Conservation (phyloP, 1,140 invertebrate species). For the Protaetia brevitarsis region DNA sequence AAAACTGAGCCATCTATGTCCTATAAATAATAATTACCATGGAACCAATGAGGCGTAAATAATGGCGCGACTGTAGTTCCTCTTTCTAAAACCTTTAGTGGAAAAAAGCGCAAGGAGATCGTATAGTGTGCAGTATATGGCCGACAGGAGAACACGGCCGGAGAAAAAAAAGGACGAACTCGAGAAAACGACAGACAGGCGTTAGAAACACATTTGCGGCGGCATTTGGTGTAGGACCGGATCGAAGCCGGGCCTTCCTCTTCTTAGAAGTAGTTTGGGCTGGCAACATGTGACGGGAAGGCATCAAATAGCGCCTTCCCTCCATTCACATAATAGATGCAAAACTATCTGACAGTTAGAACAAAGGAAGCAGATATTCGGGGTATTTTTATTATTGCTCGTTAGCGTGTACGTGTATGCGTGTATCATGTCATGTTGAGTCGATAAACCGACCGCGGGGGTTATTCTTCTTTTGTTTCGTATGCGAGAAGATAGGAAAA, state of each 20-base stretch:
- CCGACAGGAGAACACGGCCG: not conserved
- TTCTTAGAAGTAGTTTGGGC: conserved; percentile 20
- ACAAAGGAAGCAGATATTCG: conserved; percentile 19
- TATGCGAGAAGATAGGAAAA: not conserved
- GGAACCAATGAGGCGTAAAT: conserved; percentile 12
- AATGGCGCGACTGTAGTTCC: conserved; percentile 13
- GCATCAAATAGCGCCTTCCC: conserved; percentile 21
- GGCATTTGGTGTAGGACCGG: conserved; percentile 6
- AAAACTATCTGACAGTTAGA: conserved; percentile 21
- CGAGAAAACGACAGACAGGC: not conserved
- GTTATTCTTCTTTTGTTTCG: conserved; percentile 5
- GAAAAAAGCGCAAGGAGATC: not conserved
- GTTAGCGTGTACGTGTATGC: not conserved
- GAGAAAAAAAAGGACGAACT: not conserved
- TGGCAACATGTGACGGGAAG: conserved; percentile 22
- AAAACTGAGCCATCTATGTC: not conserved
- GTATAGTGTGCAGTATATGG: not conserved
- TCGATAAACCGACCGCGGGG: not conserved
- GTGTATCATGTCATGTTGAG: not conserved
- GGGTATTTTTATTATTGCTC: conserved; percentile 7
- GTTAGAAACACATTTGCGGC: conserved; percentile 19
- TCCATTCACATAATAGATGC: conserved; percentile 17
- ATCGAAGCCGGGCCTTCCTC: not conserved
- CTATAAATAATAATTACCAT: conserved; percentile 12
- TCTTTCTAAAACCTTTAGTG: not conserved